Evolutionary conservation across 2,797 vertebrate genomes (phyloP).

Genomic region (Salarias fasciatus): DNA sequence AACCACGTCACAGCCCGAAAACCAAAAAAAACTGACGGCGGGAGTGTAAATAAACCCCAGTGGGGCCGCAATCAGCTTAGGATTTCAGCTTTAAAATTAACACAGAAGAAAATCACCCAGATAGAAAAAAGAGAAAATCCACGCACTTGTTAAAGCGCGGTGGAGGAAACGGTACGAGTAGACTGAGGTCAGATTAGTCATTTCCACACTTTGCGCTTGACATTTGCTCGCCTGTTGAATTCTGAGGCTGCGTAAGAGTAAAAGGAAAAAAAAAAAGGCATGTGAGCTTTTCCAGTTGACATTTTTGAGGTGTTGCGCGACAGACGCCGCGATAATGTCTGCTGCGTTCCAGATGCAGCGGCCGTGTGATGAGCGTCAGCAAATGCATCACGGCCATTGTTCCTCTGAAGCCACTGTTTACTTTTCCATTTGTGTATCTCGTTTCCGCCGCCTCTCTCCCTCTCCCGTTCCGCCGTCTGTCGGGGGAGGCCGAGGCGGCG

Average conservation of each 20-base stretch:
- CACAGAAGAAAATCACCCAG: background rate
- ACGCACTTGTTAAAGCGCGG: background rate
- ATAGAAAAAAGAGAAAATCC: constrained; percentile 1
- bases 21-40: no score
- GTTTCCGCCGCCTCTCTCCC: constrained; percentile 6
- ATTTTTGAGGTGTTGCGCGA: constrained; percentile 24
- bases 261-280: constrained; percentile 6
- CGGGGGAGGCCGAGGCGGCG: constrained; percentile 11
- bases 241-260: constrained; percentile 13
- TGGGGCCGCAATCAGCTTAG: background rate
- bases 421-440: constrained; percentile 27
- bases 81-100: background rate
- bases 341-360: background rate
- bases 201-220: constrained; percentile 26
- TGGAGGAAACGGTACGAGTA: background rate
- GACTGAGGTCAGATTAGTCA: constrained; percentile 9
- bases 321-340: no score
- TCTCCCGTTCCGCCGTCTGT: background rate
- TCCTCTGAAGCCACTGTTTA: constrained; percentile 27
- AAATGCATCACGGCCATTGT: background rate
- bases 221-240: constrained; percentile 34
- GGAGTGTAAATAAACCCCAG: no score
- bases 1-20: no score
- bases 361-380: constrained; percentile 16
- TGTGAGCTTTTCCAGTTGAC: constrained; percentile 20